These are phyloP conservation scores for Drosophila vallismaia DNA, from an alignment of 2,888 invertebrate species.

Conservation along the genomic window DNA sequence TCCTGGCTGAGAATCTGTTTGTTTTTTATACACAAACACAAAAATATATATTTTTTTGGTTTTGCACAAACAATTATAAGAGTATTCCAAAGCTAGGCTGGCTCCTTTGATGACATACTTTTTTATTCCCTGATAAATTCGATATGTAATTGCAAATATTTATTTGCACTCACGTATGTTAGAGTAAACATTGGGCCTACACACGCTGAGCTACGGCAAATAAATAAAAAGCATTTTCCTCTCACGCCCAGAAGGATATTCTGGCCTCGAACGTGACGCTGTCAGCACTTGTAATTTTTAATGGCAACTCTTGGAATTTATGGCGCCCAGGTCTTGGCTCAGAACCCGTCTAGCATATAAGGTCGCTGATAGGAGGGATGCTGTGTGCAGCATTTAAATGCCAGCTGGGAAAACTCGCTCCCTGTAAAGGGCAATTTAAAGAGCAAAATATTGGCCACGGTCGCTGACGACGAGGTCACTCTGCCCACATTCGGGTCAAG, in stretches of 20 bases:
- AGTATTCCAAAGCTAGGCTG: slow-evolving; percentile 23
- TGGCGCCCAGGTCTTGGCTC: slow-evolving; percentile 43
- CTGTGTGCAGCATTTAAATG: slow-evolving; percentile 47
- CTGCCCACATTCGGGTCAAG: slow-evolving; percentile 31
- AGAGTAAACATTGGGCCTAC: slow-evolving; percentile 56
- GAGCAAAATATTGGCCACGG: slow-evolving; percentile 34
- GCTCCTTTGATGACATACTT: slow-evolving; percentile 40
- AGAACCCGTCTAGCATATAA: slow-evolving; percentile 28
- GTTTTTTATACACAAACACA: neutral
- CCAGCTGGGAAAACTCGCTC: slow-evolving; percentile 26
- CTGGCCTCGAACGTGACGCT: slow-evolving; percentile 57
- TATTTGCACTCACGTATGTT: slow-evolving; percentile 62
- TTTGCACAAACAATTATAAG: slow-evolving; percentile 57
- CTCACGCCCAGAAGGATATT: slow-evolving; percentile 14
- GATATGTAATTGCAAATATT: slow-evolving; percentile 64
- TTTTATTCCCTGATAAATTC: slow-evolving; percentile 49
- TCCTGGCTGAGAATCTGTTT: neutral
- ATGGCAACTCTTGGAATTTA: slow-evolving; percentile 66
- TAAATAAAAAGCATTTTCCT: slow-evolving; percentile 33
- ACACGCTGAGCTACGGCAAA: slow-evolving; percentile 24
- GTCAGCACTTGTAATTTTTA: slow-evolving; percentile 70
- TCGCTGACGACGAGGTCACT: slow-evolving; percentile 18
- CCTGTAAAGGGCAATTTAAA: slow-evolving; percentile 32
- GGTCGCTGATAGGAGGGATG: slow-evolving; percentile 6
- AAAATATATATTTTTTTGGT: slow-evolving; percentile 17